phyloP scores from a whole-genome alignment of 1,140 invertebrate species.

The Euglossa dilemma region DNA sequence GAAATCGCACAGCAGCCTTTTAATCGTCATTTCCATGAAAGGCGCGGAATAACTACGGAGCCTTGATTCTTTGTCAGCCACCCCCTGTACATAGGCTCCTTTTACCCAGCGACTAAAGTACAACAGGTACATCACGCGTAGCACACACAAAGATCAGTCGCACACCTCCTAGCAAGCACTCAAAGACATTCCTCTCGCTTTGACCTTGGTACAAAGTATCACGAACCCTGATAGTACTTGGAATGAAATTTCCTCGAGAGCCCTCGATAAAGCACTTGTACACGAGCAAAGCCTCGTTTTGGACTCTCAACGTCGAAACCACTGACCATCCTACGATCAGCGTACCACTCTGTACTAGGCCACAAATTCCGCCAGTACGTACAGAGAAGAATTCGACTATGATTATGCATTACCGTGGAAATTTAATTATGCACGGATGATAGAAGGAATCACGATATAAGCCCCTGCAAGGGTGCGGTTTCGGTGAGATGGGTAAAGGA shows the following conservation, averaged over 20 bases:
- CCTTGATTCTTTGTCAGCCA: too few relatives aligned
- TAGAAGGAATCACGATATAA: slow-evolving; percentile 32
- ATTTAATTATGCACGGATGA: slow-evolving; percentile 56
- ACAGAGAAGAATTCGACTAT: slow-evolving; percentile 23
- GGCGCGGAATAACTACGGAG: too few relatives aligned
- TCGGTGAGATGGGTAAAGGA: slow-evolving; percentile 41
- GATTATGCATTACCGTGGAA: slow-evolving; percentile 46
- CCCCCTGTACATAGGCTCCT: neutral
- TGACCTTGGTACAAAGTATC: slow-evolving; percentile 45
- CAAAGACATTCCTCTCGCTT: slow-evolving; percentile 42
- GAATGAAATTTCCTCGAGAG: slow-evolving; percentile 61
- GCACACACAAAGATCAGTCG: neutral
- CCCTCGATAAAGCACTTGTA: slow-evolving; percentile 34
- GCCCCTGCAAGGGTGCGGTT: slow-evolving; percentile 31
- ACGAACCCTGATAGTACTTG: slow-evolving; percentile 49
- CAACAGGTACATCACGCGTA: slow-evolving; percentile 25
- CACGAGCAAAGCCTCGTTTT: slow-evolving; percentile 1
- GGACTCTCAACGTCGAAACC: slow-evolving; percentile 20
- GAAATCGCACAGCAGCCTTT: too few relatives aligned
- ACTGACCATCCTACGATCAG: slow-evolving; percentile 21
- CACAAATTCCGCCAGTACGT: slow-evolving; percentile 26
- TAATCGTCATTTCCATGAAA: too few relatives aligned
- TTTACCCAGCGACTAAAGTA: slow-evolving; percentile 10
- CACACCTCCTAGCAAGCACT: neutral
- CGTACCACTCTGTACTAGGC: slow-evolving; percentile 14